Evolutionary conservation across 2,888 invertebrate species (phyloP), one percentile per base, ranked within the genome.

Genomic region (Plutella xylostella): DNA sequence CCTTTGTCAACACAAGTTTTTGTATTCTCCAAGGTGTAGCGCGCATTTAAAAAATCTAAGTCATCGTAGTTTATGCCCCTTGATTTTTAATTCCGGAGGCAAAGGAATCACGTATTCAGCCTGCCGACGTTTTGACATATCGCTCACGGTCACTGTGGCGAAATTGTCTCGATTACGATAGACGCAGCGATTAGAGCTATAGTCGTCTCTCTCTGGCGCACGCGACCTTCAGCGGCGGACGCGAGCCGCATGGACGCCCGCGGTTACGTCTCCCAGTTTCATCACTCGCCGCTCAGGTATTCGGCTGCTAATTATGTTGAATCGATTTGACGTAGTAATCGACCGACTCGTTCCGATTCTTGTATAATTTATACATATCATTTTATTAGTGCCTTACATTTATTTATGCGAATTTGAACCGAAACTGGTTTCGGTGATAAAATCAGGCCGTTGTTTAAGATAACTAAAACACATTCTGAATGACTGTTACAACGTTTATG

Each of bases 81-180:
- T 30, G 25, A 17, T 22, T 63, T 63, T 60, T 55, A 52, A 67
- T 62, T 66, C 62, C 54, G 45, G 39, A 49, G 48, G 60, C 63
- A 56, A 53, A 54, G 51, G 48, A 46, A 56, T 58, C 53, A 42
- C 34, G 51, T 46, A 68, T 67, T 63, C 67, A 52, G 54, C 51
- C 50, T 42, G 49, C 59, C 55, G 51, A 49, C 51, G 53, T 68
- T 67, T 68, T 68, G 68, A 66, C 66, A 67, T 60, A 65, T 58
- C 57, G 54, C 54, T 57, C 68, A 69, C 59, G 69, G 70, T 60
- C 70, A 53, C 55, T 30, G 48, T 70, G 68, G 62, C 60, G 69
- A 68, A 69, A 69, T 58, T 56, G 51, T 52, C 50, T 50, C 51
- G 48, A 59, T 64, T 61, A 56, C 63, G 57, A 58, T 58, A 61